Evolutionary conservation across 2,113 vertebrate species (phyloP).

Genomic region (Pomatorhinus ruficollis): DNA sequence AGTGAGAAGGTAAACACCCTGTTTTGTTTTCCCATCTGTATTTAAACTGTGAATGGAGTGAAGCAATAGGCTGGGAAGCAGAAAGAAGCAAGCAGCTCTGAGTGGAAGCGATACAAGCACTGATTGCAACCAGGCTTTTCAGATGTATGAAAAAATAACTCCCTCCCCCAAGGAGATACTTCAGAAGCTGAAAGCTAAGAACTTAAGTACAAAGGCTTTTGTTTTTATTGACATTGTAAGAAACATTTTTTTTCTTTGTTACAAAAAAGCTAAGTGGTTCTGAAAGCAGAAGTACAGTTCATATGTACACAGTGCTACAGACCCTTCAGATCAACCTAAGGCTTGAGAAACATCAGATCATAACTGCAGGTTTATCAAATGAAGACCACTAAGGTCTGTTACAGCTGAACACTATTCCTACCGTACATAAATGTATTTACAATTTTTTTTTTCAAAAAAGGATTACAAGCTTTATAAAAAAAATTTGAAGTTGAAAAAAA

Average conservation of each 20-base stretch:
- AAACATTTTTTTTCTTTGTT: conserved; percentile 91
- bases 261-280: conserved; percentile 94
- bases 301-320: conserved; percentile 75
- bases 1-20: not conserved
- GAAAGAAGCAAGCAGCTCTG: not conserved
- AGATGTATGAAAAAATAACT: not conserved
- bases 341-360: conserved; percentile 70
- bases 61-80: not conserved
- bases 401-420: conserved; percentile 85
- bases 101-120: not conserved
- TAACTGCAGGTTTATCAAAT: conserved; percentile 79
- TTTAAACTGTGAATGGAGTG: not conserved
- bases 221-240: conserved; percentile 99
- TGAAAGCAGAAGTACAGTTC: conserved; percentile 81
- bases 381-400: conserved; percentile 76
- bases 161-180: not conserved
- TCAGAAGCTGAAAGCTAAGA: conserved; percentile 18
- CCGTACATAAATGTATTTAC: conserved; percentile 90
- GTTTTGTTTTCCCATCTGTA: not conserved
- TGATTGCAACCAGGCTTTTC: not conserved
- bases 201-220: conserved; percentile 83
- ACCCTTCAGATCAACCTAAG: conserved; percentile 76
- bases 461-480: conserved; percentile 80
- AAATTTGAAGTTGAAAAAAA: not conserved
- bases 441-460: conserved; percentile 76